Evolutionary conservation across 1,140 invertebrate species (phyloP), one percentile per base, ranked within the genome.

Genomic region (Saxidomus purpurata): DNA sequence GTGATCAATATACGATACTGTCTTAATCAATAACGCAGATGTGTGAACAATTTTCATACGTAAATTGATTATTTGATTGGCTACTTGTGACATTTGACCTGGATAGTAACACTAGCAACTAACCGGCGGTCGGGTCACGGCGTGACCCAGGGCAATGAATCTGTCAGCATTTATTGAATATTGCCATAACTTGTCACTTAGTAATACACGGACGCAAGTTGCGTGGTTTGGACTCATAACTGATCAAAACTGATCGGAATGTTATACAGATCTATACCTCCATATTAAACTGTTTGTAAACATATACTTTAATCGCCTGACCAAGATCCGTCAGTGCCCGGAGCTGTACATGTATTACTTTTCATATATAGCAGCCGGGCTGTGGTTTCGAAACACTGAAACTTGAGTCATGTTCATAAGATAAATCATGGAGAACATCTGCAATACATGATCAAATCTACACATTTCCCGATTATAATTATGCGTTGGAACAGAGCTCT

Each of bases 131-230:
- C 28, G n/a, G 40, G 71, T 76, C 71, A 76, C 38, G n/a, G 71
- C 40, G 71, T 76, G 71, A 76, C 71, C 40, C 19, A 47, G 1
- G 71, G 71, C 71, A 25, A 38, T 76, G n/a, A 76, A 76, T 40
- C 71, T 76, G 71, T 76, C 71, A 76, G 49, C n/a, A 76, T 76
- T 49, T 47, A 76, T 76, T 47, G n/a, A 38, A 76, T 25, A 47
- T 76, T 15, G n/a, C 25, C 38, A 76, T 43, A 76, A 76, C 40
- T 76, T 76, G 71, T 76, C 71, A 76, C 36, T 76, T 76, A 43
- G 71, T 47, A 43, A 76, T 47, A 76, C 36, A 76, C 71, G 71
- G 71, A 47, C 38, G 40, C 49, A 25, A 36, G 71, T 76, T 25
- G 71, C 8, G n/a, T 28, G 40, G 11, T 49, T 36, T 15, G 36